A percentile compares a stretch with the other conserved stretches of the same genome.
phyloP scores from a whole-genome alignment of 2,113 vertebrate genomes.

The Proterorhinus semilunaris region DNA sequence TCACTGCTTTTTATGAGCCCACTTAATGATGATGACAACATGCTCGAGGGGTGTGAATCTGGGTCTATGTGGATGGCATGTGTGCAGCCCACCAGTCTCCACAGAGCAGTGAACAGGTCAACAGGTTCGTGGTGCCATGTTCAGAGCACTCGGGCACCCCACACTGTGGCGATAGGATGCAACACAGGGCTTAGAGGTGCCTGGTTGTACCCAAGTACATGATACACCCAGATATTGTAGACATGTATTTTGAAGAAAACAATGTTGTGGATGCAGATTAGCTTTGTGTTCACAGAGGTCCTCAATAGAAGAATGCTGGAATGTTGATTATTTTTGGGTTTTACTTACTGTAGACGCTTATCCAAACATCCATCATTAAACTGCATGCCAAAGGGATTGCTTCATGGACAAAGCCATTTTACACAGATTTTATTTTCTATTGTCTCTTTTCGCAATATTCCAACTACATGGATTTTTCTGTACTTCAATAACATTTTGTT shows the following conservation, averaged over 20 bases:
- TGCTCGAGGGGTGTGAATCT: conserved; percentile 18
- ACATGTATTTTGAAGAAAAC: neutral
- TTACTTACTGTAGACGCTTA: conserved; percentile 42
- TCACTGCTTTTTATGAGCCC: conserved; percentile 25
- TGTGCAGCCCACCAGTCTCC: conserved; percentile 2
- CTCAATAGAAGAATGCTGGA: conserved; percentile 26
- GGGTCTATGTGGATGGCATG: conserved; percentile 28
- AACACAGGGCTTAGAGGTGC: conserved; percentile 14
- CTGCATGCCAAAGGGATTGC: conserved; percentile 64
- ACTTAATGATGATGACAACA: conserved; percentile 31
- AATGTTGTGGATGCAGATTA: neutral
- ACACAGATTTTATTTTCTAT: too few species aligned
- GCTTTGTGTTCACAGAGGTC: conserved; percentile 28
- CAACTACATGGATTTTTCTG: too few species aligned
- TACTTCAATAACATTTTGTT: conserved; percentile 26
- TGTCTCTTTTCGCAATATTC: too few species aligned
- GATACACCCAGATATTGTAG: too few species aligned
- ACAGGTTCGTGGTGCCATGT: conserved; percentile 39
- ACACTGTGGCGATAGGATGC: conserved; percentile 19
- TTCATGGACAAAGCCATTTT: conserved; percentile 38
- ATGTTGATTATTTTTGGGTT: conserved; percentile 44
- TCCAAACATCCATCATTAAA: conserved; percentile 71
- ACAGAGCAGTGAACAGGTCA: conserved; percentile 40
- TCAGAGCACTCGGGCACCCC: conserved; percentile 24
- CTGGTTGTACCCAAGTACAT: conserved; percentile 7